Conservation (phyloP, 1,140 invertebrate genomes). For the Globodera ellingtonae region DNA sequence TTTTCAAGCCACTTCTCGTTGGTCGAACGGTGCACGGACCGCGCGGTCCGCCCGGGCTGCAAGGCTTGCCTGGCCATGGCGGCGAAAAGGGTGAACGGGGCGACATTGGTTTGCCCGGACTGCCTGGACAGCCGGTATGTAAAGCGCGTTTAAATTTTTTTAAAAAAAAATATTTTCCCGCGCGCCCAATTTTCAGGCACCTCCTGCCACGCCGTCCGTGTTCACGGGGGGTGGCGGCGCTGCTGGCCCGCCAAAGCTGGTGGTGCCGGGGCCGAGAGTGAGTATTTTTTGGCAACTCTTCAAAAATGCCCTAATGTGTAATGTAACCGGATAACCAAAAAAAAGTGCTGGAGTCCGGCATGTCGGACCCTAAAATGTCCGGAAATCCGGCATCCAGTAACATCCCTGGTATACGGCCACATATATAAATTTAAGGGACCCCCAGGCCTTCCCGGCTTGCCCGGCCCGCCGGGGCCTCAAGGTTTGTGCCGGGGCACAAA, state of each 20-base stretch:
- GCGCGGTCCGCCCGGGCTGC: constrained; percentile 47
- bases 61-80: constrained; percentile 54
- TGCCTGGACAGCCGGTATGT: constrained; percentile 43
- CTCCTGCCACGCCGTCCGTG: constrained; percentile 21
- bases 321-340: too few species aligned
- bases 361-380: too few species aligned
- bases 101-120: constrained; percentile 57
- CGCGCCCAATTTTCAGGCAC: too few species aligned
- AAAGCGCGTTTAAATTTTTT: too few species aligned
- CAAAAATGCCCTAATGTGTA: not conserved
- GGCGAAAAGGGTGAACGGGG: constrained; percentile 59
- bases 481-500: constrained; percentile 3
- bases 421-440: constrained; percentile 31
- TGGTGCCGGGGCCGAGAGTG: constrained; percentile 26
- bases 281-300: not conserved
- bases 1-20: not conserved
- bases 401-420: not conserved
- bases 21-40: constrained; percentile 23
- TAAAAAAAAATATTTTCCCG: too few species aligned
- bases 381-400: too few species aligned
- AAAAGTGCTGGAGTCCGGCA: too few species aligned
- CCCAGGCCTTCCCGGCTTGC: constrained; percentile 48
- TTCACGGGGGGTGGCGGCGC: constrained; percentile 13
- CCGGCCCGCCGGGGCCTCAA: constrained; percentile 42
- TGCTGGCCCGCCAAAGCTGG: not conserved